Evolutionary conservation across 2,797 vertebrate species (phyloP), one percentile per base, ranked within the genome.

Genomic region (Diplodus puntazzo): DNA sequence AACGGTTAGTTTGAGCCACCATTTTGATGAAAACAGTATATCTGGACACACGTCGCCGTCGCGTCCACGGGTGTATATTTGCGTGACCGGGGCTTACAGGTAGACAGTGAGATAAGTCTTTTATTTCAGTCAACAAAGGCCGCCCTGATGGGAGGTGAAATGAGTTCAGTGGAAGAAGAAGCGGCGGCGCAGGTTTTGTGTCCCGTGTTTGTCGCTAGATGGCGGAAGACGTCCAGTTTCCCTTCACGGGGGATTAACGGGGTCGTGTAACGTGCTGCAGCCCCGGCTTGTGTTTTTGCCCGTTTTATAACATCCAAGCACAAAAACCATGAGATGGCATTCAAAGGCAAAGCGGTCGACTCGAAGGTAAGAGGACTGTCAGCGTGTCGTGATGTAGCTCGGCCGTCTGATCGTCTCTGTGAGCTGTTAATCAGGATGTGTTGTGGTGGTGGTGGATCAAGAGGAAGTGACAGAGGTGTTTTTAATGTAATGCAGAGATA

Each of bases 241-340:
- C 17, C 39, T 39, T 10, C 39, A 18, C 42, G 30, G 13, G 13
- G 87, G 87, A 91, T 94, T 91, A 91, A 71, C 80, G 68, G 79
- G 68, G 49, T 87, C 50, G 81, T 59, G 45, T 54, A 64, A 69
- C 59, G 82, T 76, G 67, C 79, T 79, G 79, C 87, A 68, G 71
- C 57, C 60, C 39, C 52, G 71, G 50, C 54, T 69, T 69, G 76
- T 84, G 81, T 82, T 65, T 27, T 34, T 34, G 30, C 30, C 6
- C 30, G 30, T 16, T 80, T 78, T 74, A 83, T 42, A 79, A 75
- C 73, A 83, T 75, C 39, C 69, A 81, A 64, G 74, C 61, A 42
- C 61, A 71, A 89, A 89, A 93, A 93, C 43, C 73, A 93, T 93
- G 92, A 90, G 57, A 95, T 95, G 95, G 95, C 95, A 88, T 94